A percentile compares a stretch with the other conserved stretches of the same genome.
Evolutionary conservation across 2,888 invertebrate genomes (phyloP).

Genomic region (Rugalucina vietnamica): DNA sequence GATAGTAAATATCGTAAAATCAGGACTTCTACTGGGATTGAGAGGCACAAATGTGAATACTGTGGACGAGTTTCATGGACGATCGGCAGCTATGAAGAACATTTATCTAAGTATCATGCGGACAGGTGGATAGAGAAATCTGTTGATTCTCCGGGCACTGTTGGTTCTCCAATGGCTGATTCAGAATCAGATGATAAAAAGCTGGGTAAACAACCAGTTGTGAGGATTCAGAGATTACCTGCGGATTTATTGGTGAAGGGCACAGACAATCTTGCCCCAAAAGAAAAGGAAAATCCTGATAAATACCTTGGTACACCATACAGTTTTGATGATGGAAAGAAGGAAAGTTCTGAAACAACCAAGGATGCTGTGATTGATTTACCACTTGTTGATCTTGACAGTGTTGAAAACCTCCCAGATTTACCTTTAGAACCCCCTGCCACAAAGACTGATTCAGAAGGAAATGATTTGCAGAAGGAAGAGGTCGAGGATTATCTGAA

Average conservation of each 20-base stretch:
- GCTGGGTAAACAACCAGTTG: background rate
- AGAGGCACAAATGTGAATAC: background rate
- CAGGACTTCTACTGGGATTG: background rate
- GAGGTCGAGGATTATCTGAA: background rate
- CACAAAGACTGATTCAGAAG: background rate
- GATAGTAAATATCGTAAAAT: background rate
- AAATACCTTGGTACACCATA: background rate
- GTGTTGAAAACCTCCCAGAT: background rate
- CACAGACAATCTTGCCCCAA: background rate
- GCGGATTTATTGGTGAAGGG: background rate
- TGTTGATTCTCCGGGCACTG: background rate
- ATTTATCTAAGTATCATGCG: background rate
- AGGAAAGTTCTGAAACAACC: background rate
- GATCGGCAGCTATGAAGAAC: background rate
- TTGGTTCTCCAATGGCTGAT: background rate
- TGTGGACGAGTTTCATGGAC: conserved; percentile 1
- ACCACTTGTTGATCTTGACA: background rate
- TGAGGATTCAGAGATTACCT: background rate
- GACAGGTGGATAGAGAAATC: conserved; percentile 3
- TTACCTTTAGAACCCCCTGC: background rate
- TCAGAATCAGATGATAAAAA: background rate
- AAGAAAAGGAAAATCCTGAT: background rate
- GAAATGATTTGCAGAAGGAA: background rate
- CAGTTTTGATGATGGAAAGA: background rate
- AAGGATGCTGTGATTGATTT: background rate